Conservation (phyloP, 2,797 vertebrate species). For the Stomatorhinus walkeri region DNA sequence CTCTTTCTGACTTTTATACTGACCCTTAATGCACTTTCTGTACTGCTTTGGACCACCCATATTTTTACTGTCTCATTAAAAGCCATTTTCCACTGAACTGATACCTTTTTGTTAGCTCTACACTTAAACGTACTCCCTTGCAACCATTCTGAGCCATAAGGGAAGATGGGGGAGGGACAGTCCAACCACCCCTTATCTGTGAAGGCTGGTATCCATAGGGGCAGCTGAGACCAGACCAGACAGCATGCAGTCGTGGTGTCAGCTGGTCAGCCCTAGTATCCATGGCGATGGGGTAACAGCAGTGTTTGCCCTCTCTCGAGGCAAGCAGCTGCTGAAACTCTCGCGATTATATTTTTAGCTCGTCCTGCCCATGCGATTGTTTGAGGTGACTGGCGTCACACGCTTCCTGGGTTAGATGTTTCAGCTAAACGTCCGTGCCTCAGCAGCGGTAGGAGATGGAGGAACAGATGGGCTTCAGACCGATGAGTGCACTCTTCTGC, state of each 20-base stretch:
- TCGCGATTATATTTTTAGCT: neutral
- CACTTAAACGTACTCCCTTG: neutral
- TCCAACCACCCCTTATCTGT: neutral
- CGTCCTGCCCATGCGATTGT: neutral
- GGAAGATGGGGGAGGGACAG: neutral
- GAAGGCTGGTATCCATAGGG: neutral
- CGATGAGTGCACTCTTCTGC: neutral
- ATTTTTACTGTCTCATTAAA: neutral
- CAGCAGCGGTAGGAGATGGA: neutral
- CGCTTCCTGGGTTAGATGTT: neutral
- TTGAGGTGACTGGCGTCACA: neutral
- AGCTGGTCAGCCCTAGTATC: neutral
- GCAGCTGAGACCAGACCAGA: neutral
- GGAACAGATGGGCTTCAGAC: neutral
- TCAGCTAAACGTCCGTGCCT: neutral
- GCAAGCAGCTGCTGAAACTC: neutral
- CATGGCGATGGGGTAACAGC: neutral
- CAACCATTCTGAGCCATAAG: neutral
- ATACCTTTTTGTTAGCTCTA: neutral
- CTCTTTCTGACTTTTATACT: neutral
- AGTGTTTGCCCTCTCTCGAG: neutral
- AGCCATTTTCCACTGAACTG: neutral
- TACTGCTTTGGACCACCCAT: neutral
- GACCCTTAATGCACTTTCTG: neutral
- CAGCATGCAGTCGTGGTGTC: neutral